Percentiles rank a stretch among this genome's conserved stretches.
Conservation (phyloP, 2,888 invertebrate genomes). For the Cremastinae sp. region DNA sequence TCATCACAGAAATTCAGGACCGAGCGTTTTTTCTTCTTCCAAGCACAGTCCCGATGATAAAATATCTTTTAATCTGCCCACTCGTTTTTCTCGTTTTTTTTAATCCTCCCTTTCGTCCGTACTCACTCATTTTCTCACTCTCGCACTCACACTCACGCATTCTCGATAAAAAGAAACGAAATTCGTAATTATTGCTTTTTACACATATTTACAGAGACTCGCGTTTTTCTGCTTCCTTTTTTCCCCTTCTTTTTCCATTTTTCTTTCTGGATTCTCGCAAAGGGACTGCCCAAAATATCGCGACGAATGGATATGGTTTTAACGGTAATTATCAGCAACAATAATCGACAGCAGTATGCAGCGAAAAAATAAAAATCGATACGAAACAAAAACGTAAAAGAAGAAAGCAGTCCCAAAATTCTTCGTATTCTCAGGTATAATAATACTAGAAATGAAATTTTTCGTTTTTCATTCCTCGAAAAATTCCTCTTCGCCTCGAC, state of each 20-base stretch:
- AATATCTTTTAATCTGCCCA: background rate
- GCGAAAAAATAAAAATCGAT: slow-evolving; percentile 37
- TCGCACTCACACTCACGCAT: slow-evolving; percentile 25
- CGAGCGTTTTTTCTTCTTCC: slow-evolving; percentile 1
- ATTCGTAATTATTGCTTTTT: slow-evolving; percentile 72
- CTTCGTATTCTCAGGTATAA: slow-evolving; percentile 71
- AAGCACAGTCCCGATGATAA: slow-evolving; percentile 12
- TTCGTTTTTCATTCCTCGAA: slow-evolving; percentile 17
- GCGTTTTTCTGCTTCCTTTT: background rate
- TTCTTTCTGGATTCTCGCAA: slow-evolving; percentile 20
- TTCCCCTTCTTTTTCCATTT: background rate
- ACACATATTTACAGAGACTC: slow-evolving; percentile 73
- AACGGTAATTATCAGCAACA: slow-evolving; percentile 27
- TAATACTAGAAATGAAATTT: slow-evolving; percentile 75
- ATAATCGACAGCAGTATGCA: slow-evolving; percentile 28
- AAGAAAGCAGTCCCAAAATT: slow-evolving; percentile 60
- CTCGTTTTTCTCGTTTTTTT: background rate
- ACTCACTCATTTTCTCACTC: slow-evolving; percentile 1
- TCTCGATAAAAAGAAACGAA: slow-evolving; percentile 63
- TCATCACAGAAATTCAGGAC: slow-evolving; percentile 22
- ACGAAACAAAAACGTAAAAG: slow-evolving; percentile 21
- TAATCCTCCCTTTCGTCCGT: slow-evolving; percentile 3
- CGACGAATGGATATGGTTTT: slow-evolving; percentile 31
- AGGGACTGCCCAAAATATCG: slow-evolving; percentile 65
- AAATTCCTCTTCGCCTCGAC: slow-evolving; percentile 15